Conservation (phyloP, 2,888 invertebrate genomes). For the Phalera bucephala region DNA sequence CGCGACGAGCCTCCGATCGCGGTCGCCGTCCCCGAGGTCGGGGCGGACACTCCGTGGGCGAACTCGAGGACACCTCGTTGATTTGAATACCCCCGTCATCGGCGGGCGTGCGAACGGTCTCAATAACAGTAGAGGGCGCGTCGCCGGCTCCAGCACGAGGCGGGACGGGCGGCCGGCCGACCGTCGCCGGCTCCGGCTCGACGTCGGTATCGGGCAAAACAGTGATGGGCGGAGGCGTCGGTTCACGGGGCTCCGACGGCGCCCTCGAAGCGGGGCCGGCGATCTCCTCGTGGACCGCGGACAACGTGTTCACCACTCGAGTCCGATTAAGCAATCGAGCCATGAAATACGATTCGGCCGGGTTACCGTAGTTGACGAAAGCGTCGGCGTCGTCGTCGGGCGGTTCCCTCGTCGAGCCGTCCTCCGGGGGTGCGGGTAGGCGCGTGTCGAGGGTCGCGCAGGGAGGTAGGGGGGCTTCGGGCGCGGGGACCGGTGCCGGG, state of each 20-base stretch:
- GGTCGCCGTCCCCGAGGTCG: constrained; percentile 51
- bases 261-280: constrained; percentile 20
- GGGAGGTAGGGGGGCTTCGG: constrained; percentile 52
- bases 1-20: constrained; percentile 40
- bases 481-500: constrained; percentile 36
- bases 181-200: constrained; percentile 19
- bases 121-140: constrained; percentile 6
- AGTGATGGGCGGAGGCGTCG: constrained; percentile 17
- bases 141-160: constrained; percentile 17
- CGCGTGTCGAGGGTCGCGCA: constrained; percentile 61
- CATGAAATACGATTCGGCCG: constrained; percentile 77
- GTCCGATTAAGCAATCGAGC: constrained; percentile 66
- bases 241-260: constrained; percentile 24
- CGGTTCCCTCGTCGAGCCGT: constrained; percentile 20
- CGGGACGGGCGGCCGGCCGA: constrained; percentile 20
- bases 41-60: constrained; percentile 70
- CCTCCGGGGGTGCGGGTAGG: constrained; percentile 42
- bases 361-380: constrained; percentile 72
- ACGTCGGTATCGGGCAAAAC: constrained; percentile 21
- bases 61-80: constrained; percentile 86
- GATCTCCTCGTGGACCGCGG: constrained; percentile 68
- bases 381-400: constrained; percentile 44
- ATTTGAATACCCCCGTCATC: constrained; percentile 83
- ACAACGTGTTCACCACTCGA: constrained; percentile 66
- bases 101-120: constrained; percentile 14